Base-by-base conservation (phyloP, 2,113 vertebrate species). In the Catharus minimus region DNA sequence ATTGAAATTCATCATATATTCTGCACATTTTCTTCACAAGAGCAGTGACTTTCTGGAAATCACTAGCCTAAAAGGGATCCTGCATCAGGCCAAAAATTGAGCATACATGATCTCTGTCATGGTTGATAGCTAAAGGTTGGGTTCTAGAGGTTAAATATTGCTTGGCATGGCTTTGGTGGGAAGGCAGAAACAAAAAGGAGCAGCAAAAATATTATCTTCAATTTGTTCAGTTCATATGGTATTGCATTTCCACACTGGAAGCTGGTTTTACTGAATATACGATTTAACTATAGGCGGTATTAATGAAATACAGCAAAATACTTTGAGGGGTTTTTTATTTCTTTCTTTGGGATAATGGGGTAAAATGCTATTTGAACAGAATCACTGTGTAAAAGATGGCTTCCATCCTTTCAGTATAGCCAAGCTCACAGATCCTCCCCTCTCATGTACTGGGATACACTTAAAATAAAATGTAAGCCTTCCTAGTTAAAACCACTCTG, bases 301-400 rank as follows among this genome's bases (percentile, higher is more conserved):
- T 18, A 82, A 67, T 15, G 8, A 12, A 91, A 68, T 28, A 14
- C 2, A 69, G 14, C 8, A 79, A 50, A 55, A 13, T 36, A 18
- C 2, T 60, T 67, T 4, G 20, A 22, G 32, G 3, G 1, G 1
- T 19, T 39, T 55, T 73, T 55, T 33, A 13, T 5, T 11, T 22
- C 18, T 41, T 33, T 0, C 13, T 5, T 16, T 36, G 8, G 5
- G 1, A 2, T 18, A 72, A 61, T 6, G 4, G 11, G 20, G 9
- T 4, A 91, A 80, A 86, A 56, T 41, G 7, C 5, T 87, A 17
- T 62, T 82, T 86, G 28, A 82, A 80, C 15, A 69, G 32, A 77
- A 81, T 10, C 39, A 41, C 30, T 49, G 60, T 41, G 27, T 21
- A 61, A 26, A 46, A 66, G 7, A 26, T 46, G 7, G 24, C 16